Percentiles rank a stretch among this genome's conserved stretches.
Conservation (phyloP, 2,797 vertebrate species). For the Buceros bicornis region DNA sequence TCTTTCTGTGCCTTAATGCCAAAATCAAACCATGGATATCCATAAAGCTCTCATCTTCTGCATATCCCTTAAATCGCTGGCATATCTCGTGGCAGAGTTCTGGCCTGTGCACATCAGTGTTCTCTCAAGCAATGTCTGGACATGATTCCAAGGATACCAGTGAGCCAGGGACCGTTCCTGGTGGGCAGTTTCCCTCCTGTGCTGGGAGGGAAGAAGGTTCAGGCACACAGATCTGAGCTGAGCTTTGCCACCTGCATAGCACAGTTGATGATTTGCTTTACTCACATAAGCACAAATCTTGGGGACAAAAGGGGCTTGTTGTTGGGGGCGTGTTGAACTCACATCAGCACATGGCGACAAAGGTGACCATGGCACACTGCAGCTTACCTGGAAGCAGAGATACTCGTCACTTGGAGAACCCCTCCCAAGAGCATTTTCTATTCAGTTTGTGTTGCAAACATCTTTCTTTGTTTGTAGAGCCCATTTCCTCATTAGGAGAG, state of each 20-base stretch:
- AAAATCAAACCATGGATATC: neutral
- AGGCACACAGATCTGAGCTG: neutral
- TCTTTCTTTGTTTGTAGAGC: neutral
- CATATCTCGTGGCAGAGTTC: neutral
- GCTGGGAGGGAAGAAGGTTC: neutral
- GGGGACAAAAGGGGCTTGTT: neutral
- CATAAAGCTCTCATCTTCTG: neutral
- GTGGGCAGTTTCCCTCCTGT: neutral
- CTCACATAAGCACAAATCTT: neutral
- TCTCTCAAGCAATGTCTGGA: neutral
- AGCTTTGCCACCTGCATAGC: neutral
- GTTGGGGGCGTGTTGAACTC: neutral
- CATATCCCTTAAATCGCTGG: neutral
- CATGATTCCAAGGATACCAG: accelerated
- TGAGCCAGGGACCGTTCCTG: neutral
- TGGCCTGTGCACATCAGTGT: neutral
- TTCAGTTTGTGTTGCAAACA: neutral
- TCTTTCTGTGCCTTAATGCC: neutral
- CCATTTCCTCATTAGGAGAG: neutral
- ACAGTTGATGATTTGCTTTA: neutral
- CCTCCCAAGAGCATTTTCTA: neutral
- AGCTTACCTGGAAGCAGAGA: neutral
- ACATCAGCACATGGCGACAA: neutral
- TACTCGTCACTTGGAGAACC: neutral
- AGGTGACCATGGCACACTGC: accelerated